Evolutionary conservation across 2,797 vertebrate species (phyloP).

Genomic region (Lagorchestes hirsutus): DNA sequence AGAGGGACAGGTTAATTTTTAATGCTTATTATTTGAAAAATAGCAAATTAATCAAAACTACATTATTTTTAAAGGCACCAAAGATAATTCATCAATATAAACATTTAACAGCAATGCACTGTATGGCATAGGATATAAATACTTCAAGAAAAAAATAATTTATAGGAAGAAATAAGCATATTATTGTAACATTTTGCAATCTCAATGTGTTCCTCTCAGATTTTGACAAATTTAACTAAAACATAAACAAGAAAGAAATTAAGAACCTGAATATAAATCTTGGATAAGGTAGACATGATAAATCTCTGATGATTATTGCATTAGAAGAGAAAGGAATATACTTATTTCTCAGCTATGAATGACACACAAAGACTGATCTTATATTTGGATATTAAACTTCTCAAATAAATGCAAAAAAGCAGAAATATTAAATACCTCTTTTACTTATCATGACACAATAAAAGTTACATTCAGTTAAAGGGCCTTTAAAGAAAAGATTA

Average conservation of each 20-base stretch:
- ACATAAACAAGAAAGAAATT: background rate
- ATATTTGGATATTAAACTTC: too few species aligned
- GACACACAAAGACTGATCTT: background rate
- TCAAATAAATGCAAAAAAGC: background rate
- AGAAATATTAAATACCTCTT: background rate
- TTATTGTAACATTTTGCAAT: background rate
- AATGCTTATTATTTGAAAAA: background rate
- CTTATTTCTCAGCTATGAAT: background rate
- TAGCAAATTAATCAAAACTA: background rate
- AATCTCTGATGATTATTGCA: background rate
- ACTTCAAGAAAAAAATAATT: background rate
- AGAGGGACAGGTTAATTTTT: background rate
- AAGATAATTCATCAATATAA: background rate
- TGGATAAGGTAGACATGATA: background rate
- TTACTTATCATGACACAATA: background rate
- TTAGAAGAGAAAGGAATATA: background rate
- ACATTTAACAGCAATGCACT: background rate
- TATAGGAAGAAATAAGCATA: background rate
- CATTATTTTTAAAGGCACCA: background rate
- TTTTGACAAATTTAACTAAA: background rate
- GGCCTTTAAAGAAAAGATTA: background rate
- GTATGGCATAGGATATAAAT: background rate
- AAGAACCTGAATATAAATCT: background rate
- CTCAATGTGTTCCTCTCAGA: background rate
- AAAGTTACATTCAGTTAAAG: background rate